Base-by-base conservation (phyloP, 2,797 vertebrate species). In the Parotocinclus haroldoi region DNA sequence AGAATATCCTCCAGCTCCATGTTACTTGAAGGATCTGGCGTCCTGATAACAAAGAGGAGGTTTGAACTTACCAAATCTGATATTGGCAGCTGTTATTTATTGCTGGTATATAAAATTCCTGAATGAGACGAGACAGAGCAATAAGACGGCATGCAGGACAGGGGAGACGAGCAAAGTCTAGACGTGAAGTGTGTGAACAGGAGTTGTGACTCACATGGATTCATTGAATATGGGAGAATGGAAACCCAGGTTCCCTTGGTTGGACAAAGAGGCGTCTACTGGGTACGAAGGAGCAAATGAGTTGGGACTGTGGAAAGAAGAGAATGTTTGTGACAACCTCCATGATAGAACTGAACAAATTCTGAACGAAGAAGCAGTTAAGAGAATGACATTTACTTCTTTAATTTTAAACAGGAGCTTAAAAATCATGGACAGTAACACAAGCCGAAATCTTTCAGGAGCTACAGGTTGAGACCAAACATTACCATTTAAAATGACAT, bases 91-190 rank as follows among this genome's bases (percentile, higher is more conserved):
- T 59, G 56, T 55, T 59, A 63, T 71, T 51, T 65, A 71, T 59
- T 71, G 49, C 49, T 55, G 63, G 63, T 59, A 66, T 54, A 60
- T 71, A 71, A 60, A 66, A 71, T 55, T 14, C 62, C 69, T 71
- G 50, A 71, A 71, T 71, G 62, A 65, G 62, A 65, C 48, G 50
- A 71, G 56, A 66, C 56, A 65, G 42, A 49, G 55, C 36, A 7
- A 56, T 66, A 61, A 66, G 63, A 71, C 3, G 39, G 64, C 51
- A 56, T 66, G 63, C 63, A 56, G 13, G 49, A 52, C 38, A 10
- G 14, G 3, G 18, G 49, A 10, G 8, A 36, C 37, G 69, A 79
- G 84, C 76, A 77, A 68, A 77, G 50, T 37, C 80, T 73, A 79
- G 84, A 38, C 4, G 12, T 40, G n/a, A 3, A 0, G 8, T 57